These are phyloP conservation scores for Stichopus horrens DNA, from an alignment of 53 echinoderm and acorn worm genomes.

Conservation along the genomic window DNA sequence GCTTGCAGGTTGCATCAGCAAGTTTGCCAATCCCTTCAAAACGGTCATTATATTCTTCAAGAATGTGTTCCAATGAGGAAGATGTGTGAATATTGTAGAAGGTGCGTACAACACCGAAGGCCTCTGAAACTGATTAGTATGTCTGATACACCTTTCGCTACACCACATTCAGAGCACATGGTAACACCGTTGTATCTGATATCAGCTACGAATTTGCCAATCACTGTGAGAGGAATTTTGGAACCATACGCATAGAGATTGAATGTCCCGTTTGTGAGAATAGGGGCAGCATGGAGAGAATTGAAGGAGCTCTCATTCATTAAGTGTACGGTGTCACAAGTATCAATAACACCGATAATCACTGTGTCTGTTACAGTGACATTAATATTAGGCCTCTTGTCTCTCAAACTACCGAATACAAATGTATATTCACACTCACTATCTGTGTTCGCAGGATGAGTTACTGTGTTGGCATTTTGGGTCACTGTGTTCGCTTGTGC, in stretches of 20 bases:
- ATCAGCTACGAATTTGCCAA: constrained; percentile 8
- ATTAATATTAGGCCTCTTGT: too few species aligned
- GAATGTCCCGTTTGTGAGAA: too few species aligned
- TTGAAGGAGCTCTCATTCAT: too few species aligned
- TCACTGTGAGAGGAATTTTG: constrained; percentile 17
- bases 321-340: too few species aligned
- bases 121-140: background rate
- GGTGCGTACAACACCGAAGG: constrained; percentile 16
- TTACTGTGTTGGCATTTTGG: too few species aligned
- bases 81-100: constrained; percentile 1
- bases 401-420: too few species aligned
- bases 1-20: constrained; percentile 11
- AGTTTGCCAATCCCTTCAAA: constrained; percentile 18
- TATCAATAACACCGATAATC: too few species aligned
- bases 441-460: too few species aligned
- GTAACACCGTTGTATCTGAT: background rate
- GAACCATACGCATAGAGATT: constrained; percentile 36
- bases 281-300: too few species aligned
- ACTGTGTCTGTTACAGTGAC: too few species aligned
- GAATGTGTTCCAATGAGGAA: background rate
- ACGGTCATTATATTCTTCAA: background rate
- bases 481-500: too few species aligned
- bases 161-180: background rate
- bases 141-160: constrained; percentile 28
- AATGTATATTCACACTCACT: too few species aligned